These are phyloP conservation scores for Cyclargus thomasi DNA, from an alignment of 1,140 invertebrate species.

Conservation along the genomic window DNA sequence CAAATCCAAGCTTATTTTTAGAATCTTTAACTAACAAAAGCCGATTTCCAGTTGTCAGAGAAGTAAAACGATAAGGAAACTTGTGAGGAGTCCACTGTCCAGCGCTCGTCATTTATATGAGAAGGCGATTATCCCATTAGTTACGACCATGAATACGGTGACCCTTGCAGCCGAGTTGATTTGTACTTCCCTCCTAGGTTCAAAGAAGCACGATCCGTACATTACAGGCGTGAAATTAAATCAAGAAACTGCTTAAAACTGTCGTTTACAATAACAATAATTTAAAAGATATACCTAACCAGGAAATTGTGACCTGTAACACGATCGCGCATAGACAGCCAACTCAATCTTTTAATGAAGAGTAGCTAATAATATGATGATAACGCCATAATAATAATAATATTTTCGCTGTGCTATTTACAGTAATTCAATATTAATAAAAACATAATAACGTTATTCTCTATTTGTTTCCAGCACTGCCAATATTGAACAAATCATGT, in stretches of 20 bases:
- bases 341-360: neutral
- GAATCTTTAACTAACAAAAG: too few species aligned
- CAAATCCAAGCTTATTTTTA: too few species aligned
- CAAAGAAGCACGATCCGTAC: neutral
- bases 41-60: too few species aligned
- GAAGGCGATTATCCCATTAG: conserved; percentile 54
- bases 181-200: conserved; percentile 20
- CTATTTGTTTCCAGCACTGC: conserved; percentile 42
- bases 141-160: conserved; percentile 29
- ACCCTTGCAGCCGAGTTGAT: conserved; percentile 31
- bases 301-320: neutral
- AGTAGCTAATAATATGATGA: too few species aligned
- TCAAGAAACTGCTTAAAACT: neutral
- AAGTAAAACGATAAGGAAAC: neutral
- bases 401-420: too few species aligned
- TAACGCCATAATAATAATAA: too few species aligned
- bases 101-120: conserved; percentile 33
- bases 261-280: neutral
- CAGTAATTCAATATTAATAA: neutral
- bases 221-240: neutral
- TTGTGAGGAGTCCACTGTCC: neutral
- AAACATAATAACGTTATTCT: neutral
- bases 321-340: neutral
- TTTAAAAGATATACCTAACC: neutral
- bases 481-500: conserved; percentile 68